Conservation (phyloP, 2,113 vertebrate species). For the Macrotis lagotis region DNA sequence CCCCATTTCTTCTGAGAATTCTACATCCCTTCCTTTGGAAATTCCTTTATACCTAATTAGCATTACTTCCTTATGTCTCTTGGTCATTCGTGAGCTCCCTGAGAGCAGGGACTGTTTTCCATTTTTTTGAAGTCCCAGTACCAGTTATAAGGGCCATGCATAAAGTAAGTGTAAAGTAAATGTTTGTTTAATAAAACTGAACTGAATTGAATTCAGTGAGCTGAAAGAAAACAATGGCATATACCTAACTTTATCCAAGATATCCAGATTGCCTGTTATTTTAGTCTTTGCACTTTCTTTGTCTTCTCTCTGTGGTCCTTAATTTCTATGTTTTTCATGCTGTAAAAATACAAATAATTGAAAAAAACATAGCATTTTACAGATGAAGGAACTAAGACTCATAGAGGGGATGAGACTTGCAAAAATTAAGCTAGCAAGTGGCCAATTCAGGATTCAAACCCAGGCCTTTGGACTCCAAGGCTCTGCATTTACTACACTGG, state of each 20-base stretch:
- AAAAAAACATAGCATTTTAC: background rate
- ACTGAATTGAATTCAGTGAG: background rate
- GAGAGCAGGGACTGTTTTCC: background rate
- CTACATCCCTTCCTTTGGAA: background rate
- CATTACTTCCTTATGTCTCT: background rate
- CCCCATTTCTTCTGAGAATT: background rate
- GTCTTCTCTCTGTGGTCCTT: constrained; percentile 14
- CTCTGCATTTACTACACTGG: background rate
- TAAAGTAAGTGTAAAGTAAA: background rate
- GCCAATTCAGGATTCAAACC: background rate
- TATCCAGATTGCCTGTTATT: constrained; percentile 5
- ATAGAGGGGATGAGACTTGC: background rate
- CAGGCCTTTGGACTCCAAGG: background rate
- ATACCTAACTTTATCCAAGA: background rate
- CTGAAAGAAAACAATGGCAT: background rate
- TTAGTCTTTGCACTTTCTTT: constrained; percentile 27
- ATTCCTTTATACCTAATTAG: background rate
- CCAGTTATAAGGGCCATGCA: background rate
- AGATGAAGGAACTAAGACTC: no score
- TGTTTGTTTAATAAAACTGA: background rate
- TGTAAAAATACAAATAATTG: constrained; percentile 11
- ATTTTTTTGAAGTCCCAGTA: background rate
- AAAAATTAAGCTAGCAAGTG: background rate
- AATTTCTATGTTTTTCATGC: constrained; percentile 18
- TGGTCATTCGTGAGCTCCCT: background rate